Evolutionary conservation across 2,888 invertebrate species (phyloP), one percentile per base, ranked within the genome.

Genomic region (Stictocephala bisonia): DNA sequence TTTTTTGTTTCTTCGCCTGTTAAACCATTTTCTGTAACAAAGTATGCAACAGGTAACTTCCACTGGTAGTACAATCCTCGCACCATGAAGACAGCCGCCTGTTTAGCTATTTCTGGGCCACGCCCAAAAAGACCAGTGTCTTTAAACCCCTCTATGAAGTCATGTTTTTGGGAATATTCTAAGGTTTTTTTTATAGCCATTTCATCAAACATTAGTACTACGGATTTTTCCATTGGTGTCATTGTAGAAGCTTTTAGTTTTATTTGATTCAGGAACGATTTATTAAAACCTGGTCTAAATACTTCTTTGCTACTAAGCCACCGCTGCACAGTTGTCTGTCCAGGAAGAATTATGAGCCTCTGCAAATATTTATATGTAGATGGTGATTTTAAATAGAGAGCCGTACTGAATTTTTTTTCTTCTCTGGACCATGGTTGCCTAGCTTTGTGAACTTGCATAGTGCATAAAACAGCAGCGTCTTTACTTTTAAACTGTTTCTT

Each of bases 381-480:
- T 6, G 81, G 81, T 2, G 81, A 81, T 75, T 78, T 80, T 66
- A 81, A 79, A 78, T 76, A 81, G 26, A 81, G 53, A 18, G 76
- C 73, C 13, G 81, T 44, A 44, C 80, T 79, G 64, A 79, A 75
- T 60, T 79, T 73, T 75, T 79, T 80, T 74, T 81, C 80, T 20
- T 78, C 75, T 41, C 72, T 71, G 9, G 72, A 51, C 80, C 81
- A 82, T 6, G 71, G 53, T 11, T 60, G 50, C 64, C 73, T 72
- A 58, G 74, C 76, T 70, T 74, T 60, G 53, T 79, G 78, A 7
- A 75, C 29, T 64, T 78, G 78, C 77, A 78, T 79, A 4, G 41
- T 74, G 35, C 69, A 60, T 15, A 78, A 73, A 4, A 41, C 70
- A 69, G 74, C 48, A 13, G 69, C 75, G 18, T 72, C 73, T 48